A percentile compares a stretch with the other conserved stretches of the same genome.
phyloP scores from a whole-genome alignment of 1,140 invertebrate genomes.

The Papilio helenus region DNA sequence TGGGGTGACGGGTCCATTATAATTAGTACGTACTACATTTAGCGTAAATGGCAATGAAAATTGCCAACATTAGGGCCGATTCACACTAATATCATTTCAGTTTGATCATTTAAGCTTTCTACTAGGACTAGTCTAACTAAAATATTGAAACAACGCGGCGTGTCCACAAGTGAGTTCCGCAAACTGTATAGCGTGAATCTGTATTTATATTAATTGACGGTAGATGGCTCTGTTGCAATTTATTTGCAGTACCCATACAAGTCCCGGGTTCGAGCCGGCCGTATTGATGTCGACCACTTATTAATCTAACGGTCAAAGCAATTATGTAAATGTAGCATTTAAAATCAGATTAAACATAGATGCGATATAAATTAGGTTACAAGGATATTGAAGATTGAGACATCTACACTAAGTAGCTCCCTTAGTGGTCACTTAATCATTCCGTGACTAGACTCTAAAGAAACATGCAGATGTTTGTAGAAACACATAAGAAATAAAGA shows the following conservation, averaged over 20 bases:
- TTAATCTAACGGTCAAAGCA: constrained; percentile 3
- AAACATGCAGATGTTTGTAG: neutral
- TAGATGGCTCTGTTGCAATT: neutral
- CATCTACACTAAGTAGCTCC: neutral
- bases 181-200: neutral
- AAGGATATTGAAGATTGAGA: neutral
- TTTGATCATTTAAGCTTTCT: too few species aligned
- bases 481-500: neutral
- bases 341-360: constrained; percentile 1
- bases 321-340: constrained; percentile 10
- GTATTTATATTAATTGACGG: neutral
- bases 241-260: neutral
- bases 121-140: too few species aligned
- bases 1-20: constrained; percentile 40
- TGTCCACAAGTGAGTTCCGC: neutral
- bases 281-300: constrained; percentile 13
- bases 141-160: too few species aligned
- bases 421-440: too few species aligned
- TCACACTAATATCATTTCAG: neutral
- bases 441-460: too few species aligned
- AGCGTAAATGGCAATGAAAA: constrained; percentile 31
- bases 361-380: neutral
- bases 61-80: neutral
- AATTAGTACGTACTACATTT: constrained; percentile 40
- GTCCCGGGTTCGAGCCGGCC: neutral